Base-by-base conservation (phyloP, 2,888 invertebrate species). In the Ditula angustiorana region DNA sequence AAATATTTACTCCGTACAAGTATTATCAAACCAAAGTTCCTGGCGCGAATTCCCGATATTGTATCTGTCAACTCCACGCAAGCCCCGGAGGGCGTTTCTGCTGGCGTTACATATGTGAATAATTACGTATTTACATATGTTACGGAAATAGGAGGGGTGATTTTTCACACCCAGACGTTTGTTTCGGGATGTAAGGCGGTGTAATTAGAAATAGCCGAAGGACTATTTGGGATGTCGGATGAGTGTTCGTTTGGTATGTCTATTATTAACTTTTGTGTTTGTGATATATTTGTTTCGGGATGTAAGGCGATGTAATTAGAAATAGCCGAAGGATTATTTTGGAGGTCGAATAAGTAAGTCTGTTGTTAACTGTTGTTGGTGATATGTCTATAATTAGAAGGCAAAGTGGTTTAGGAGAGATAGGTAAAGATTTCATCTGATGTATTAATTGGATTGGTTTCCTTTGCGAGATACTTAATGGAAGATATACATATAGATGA, bases 111-210 rank as follows among this genome's bases (percentile, higher is more conserved):
- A 30, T 62, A 62, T 62, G 56, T 30, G 57, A 62, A 62, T 57
- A 62, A 62, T 62, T 62, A 61, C 53, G 53, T 46, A 50, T 62
- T 62, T 62, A 57, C 37, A 56, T 37, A 23, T 57, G 62, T 62
- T 62, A 1, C 30, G 41, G 33, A 46, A 35, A 47, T 35, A 26
- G 26, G 56, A 23, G 21, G 61, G 56, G 28, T 62, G 55, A 47
- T 61, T 55, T 61, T 56, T 61, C 35, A 11, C 41, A 19, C 62
- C 56, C 37, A 19, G 8, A 56, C 61, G 28, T 37, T 55, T 61
- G 30, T 41, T 41, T 19, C 13, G 7, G 5, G 16, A 26, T 5
- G 7, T 2, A 2, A 2, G 35, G 35, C 2, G 13, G 3, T 3
- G 35, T 35, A 35, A 35, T 35, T 35, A 35, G 1, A n/a, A 13